Conservation (phyloP, 1,140 invertebrate genomes). For the Orius insidiosus region DNA sequence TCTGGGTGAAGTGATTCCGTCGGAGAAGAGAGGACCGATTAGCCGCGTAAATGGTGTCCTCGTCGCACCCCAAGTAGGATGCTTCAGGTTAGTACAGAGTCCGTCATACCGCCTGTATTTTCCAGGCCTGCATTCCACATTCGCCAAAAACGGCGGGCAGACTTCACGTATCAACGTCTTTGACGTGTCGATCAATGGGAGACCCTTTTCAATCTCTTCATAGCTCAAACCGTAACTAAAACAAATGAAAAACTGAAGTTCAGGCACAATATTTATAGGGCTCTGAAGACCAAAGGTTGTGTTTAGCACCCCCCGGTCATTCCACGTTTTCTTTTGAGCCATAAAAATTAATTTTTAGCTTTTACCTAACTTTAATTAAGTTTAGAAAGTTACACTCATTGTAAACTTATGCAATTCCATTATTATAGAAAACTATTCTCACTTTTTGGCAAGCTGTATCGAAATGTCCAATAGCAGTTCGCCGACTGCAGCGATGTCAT, state of each 20-base stretch:
- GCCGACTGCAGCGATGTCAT: constrained; percentile 65
- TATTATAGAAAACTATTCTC: constrained; percentile 26
- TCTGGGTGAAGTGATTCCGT: constrained; percentile 64
- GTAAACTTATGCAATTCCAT: background rate
- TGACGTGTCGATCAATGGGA: constrained; percentile 77
- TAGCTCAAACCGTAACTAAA: constrained; percentile 62
- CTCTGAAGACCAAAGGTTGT: no score
- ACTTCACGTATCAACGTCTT: constrained; percentile 73
- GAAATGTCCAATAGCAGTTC: constrained; percentile 73
- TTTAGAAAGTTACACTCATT: no score
- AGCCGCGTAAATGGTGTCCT: constrained; percentile 65
- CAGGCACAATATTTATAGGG: no score
- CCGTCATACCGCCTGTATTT: constrained; percentile 82
- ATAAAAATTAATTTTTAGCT: no score
- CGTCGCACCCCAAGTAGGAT: constrained; percentile 81
- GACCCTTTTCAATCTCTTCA: constrained; percentile 71
- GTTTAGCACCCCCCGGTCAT: no score
- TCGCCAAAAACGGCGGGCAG: constrained; percentile 71
- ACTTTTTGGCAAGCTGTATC: constrained; percentile 67
- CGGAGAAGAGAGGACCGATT: constrained; percentile 57
- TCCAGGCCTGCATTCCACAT: constrained; percentile 72
- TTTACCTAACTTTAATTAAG: no score
- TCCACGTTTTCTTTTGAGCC: background rate
- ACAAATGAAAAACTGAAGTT: no score
- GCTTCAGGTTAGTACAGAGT: constrained; percentile 78